A percentile compares a stretch with the other conserved stretches of the same genome.
Evolutionary conservation across 2,113 vertebrate genomes (phyloP).

Genomic region (Sinocyclocheilus anophthalmus): DNA sequence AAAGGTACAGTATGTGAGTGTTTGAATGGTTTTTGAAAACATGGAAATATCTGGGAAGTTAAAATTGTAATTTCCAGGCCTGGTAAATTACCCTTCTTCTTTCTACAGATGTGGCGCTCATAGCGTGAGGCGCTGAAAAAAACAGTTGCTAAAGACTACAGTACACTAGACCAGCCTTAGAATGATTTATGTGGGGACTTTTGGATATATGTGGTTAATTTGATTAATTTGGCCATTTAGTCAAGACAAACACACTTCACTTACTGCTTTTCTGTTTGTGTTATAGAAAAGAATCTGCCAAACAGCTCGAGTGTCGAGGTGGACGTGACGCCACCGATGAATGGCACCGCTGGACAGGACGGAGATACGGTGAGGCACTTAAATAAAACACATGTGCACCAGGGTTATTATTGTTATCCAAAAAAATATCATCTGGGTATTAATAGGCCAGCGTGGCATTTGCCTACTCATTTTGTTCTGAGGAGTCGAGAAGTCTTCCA

Average conservation of each 20-base stretch:
- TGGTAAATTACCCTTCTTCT: not conserved
- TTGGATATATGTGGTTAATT: not conserved
- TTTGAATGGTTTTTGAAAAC: not conserved
- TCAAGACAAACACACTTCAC: not conserved
- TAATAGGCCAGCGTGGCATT: too few species aligned
- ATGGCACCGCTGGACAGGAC: constrained; percentile 87
- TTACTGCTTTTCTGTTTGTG: constrained; percentile 22
- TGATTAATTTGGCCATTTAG: not conserved
- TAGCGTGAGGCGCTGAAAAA: not conserved
- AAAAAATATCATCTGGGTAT: too few species aligned
- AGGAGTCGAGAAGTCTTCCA: too few species aligned
- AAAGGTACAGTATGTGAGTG: not conserved
- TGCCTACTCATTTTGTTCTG: too few species aligned
- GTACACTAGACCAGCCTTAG: not conserved
- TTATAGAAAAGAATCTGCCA: constrained; percentile 86
- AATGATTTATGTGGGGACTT: not conserved
- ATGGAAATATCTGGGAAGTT: not conserved
- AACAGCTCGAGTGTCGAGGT: constrained; percentile 93
- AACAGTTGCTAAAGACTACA: not conserved
- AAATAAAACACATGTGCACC: constrained; percentile 53
- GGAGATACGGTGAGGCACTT: constrained; percentile 80
- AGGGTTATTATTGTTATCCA: not conserved
- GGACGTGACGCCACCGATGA: constrained; percentile 90
- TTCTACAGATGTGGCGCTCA: not conserved
- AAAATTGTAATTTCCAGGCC: not conserved